These are phyloP conservation scores for Drosophila bifasciata DNA, from an alignment of 1,140 invertebrate genomes.

Conservation along the genomic window DNA sequence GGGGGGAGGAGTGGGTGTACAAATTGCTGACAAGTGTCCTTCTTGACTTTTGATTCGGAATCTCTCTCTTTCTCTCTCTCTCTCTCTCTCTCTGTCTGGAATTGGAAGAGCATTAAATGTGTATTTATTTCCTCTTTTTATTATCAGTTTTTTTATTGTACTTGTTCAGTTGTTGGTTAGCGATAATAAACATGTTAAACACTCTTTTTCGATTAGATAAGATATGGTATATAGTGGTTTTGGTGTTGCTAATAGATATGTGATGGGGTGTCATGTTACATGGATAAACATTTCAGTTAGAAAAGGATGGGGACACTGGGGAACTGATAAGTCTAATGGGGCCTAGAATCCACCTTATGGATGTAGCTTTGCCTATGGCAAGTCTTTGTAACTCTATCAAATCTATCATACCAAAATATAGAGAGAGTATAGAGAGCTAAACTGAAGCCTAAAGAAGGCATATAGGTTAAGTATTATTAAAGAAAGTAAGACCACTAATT, in stretches of 20 bases:
- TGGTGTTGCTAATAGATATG: constrained; percentile 6
- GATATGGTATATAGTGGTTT: constrained; percentile 15
- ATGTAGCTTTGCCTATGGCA: too few relatives aligned
- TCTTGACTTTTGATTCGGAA: constrained; percentile 54
- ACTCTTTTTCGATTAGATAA: constrained; percentile 58
- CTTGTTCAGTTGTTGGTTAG: constrained; percentile 35
- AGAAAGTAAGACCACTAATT: too few relatives aligned
- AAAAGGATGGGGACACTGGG: not conserved
- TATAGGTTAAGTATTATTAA: too few relatives aligned
- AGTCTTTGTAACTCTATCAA: too few relatives aligned
- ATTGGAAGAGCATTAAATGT: constrained; percentile 27
- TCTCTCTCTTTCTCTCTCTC: too few relatives aligned
- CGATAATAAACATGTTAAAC: constrained; percentile 69
- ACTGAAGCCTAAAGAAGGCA: too few relatives aligned
- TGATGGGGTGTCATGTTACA: constrained; percentile 14
- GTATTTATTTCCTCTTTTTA: constrained; percentile 9
- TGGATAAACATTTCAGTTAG: constrained; percentile 4
- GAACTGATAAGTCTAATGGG: not conserved
- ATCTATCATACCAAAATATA: too few relatives aligned
- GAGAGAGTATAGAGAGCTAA: too few relatives aligned
- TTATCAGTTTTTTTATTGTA: constrained; percentile 21
- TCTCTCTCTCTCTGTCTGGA: constrained; percentile 9
- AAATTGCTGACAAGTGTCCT: constrained; percentile 38
- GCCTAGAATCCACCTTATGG: not conserved
- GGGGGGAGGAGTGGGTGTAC: constrained; percentile 14